Percentiles rank a stretch among this genome's conserved stretches.
Evolutionary conservation across 2,797 vertebrate species (phyloP).

Genomic region (Crax fasciolata): DNA sequence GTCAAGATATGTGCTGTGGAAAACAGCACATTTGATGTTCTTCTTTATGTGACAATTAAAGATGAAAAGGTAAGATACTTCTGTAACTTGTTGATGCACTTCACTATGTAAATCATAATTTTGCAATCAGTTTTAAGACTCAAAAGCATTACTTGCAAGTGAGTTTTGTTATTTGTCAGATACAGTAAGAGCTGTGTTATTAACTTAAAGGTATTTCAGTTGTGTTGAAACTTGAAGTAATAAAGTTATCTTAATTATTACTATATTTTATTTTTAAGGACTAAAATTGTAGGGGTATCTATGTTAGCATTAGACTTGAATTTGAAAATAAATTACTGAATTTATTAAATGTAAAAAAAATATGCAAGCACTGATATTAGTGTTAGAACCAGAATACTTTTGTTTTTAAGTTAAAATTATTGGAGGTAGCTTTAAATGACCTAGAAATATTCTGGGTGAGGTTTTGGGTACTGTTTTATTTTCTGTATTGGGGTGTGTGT

Average conservation of each 20-base stretch:
- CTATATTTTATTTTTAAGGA: neutral
- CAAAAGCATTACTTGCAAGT: neutral
- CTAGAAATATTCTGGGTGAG: neutral
- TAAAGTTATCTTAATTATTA: too few relatives aligned
- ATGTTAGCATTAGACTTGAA: neutral
- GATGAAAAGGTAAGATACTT: conserved; percentile 87
- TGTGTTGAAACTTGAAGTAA: neutral
- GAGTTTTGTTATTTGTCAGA: neutral
- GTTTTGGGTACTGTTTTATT: neutral
- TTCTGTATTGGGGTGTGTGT: neutral
- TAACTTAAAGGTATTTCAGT: neutral
- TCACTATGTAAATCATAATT: rapidly evolving
- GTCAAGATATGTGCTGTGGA: conserved; percentile 84
- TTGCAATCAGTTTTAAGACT: neutral
- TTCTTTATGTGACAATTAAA: conserved; percentile 88
- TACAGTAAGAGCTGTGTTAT: neutral
- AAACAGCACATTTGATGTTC: conserved; percentile 83
- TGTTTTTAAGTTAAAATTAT: neutral
- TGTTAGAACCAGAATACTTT: neutral
- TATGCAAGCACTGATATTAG: neutral
- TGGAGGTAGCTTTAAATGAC: neutral
- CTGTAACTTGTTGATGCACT: rapidly evolving
- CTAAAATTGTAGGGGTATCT: neutral
- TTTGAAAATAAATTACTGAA: neutral
- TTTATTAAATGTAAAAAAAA: neutral